Evolutionary conservation across 2,797 vertebrate species (phyloP), one percentile per base, ranked within the genome.

Genomic region (Nannoperca australis): DNA sequence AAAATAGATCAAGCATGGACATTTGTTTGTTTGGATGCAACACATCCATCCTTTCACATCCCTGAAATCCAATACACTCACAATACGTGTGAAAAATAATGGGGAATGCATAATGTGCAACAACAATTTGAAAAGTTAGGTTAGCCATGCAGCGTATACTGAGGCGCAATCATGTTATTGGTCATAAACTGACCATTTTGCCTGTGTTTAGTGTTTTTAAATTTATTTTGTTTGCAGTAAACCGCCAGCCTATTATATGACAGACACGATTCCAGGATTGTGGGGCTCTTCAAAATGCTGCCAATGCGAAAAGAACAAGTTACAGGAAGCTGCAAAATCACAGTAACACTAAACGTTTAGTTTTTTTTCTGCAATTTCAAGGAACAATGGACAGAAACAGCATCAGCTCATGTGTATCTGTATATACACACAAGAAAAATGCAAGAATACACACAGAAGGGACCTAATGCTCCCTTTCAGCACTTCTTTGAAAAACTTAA

Each of bases 401-500:
- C 40, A 47, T 75, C 20, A 49, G 4, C 34, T 65, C 22, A 51
- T 32, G 36, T 68, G 61, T 56, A 6, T 63, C 27, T 51, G 50
- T 32, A 51, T 44, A 24, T 42, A 63, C 24, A 18, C 32, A 61
- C 15, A 79, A 3, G n/a, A 32, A 24, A 54, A 55, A 73, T 40
- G 18, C 59, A 68, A 61, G 12, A 69, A 82, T 55, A 54, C 55
- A 76, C 24, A 56, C 14, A 61, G 56, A 36, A 1, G 22, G n/a
- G 27, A 54, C 40, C 53, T 56, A 55, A 70, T 78, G 75, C 30
- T 74, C 53, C 58, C 70, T 76, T 80, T 87, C 79, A 76, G 50
- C 62, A 74, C 49, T 79, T 75, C 38, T 73, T 76, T 83, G 27
- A 42, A 71, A 83, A 82, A 67, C 59, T 54, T 78, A 63, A 76